Percentiles rank a stretch among this genome's conserved stretches.
phyloP scores from a whole-genome alignment of 2,797 vertebrate species.

The Mionectes olivaceus region DNA sequence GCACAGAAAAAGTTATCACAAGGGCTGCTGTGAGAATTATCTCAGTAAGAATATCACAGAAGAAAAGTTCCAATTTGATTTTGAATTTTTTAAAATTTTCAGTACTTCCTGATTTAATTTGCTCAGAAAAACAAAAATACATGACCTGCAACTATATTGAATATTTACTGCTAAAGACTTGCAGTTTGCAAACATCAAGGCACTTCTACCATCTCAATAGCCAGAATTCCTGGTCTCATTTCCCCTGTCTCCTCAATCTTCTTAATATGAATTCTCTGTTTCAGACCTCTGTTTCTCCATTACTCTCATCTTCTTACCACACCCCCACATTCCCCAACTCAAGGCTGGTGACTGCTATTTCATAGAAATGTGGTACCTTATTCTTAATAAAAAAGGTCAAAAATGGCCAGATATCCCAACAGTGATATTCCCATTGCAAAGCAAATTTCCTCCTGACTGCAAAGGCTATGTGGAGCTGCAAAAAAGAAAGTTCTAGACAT shows the following conservation, averaged over 20 bases:
- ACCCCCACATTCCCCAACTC: rapidly evolving
- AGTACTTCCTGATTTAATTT: neutral
- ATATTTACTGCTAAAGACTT: neutral
- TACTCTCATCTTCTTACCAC: neutral
- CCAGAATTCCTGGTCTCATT: neutral
- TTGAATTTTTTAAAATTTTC: neutral
- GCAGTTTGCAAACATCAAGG: neutral
- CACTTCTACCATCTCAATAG: neutral
- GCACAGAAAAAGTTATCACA: neutral
- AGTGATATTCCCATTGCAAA: neutral
- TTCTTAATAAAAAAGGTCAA: neutral
- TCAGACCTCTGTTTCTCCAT: neutral
- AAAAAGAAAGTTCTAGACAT: neutral
- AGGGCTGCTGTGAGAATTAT: neutral
- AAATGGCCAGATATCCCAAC: neutral
- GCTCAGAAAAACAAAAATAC: neutral
- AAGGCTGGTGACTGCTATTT: neutral
- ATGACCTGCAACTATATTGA: neutral
- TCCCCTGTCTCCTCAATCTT: neutral
- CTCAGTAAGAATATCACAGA: neutral
- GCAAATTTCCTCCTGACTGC: neutral
- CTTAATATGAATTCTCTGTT: neutral
- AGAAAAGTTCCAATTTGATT: neutral
- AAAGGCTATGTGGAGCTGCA: neutral
- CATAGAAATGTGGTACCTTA: neutral